These are phyloP conservation scores for Phaonia tiefii DNA, from an alignment of 2,888 invertebrate species.

Conservation along the genomic window DNA sequence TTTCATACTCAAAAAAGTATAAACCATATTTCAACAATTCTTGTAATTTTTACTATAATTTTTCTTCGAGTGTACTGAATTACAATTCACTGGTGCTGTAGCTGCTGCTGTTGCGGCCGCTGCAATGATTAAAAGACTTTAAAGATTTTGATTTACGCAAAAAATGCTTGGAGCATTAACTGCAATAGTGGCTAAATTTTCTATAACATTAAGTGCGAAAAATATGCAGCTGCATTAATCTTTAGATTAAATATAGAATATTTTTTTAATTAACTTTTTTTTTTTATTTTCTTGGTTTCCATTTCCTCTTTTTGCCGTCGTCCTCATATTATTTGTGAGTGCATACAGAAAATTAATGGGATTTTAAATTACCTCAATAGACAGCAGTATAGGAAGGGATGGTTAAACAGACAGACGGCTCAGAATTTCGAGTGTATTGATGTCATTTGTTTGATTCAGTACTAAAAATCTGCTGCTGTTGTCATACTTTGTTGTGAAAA, in stretches of 20 bases:
- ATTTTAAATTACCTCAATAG: conserved; percentile 61
- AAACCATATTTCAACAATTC: too few species aligned
- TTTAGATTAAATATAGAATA: conserved; percentile 65
- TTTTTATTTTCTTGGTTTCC: background rate
- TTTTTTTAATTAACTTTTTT: conserved; percentile 47
- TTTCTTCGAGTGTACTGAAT: conserved; percentile 3
- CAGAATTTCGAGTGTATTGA: background rate
- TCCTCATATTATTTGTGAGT: conserved; percentile 28
- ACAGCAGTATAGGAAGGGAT: background rate
- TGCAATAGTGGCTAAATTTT: conserved; percentile 57
- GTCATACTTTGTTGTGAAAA: conserved; percentile 44
- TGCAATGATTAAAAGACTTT: conserved; percentile 12
- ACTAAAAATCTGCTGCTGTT: background rate
- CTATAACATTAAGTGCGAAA: conserved; percentile 67
- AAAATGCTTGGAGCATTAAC: conserved; percentile 55
- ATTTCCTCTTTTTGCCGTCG: conserved; percentile 31
- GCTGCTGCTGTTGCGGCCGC: background rate
- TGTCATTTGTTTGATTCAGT: conserved; percentile 23
- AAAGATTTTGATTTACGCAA: conserved; percentile 55
- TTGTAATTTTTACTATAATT: background rate
- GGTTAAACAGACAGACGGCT: background rate
- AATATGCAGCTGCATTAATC: conserved; percentile 66
- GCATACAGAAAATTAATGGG: conserved; percentile 49
- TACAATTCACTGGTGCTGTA: too few species aligned
- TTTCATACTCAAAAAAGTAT: too few species aligned